Percentiles rank a stretch among this genome's conserved stretches.
These are phyloP conservation scores for Botrylloides violaceus DNA, from an alignment of 23 tunicate genomes.

Conservation along the genomic window DNA sequence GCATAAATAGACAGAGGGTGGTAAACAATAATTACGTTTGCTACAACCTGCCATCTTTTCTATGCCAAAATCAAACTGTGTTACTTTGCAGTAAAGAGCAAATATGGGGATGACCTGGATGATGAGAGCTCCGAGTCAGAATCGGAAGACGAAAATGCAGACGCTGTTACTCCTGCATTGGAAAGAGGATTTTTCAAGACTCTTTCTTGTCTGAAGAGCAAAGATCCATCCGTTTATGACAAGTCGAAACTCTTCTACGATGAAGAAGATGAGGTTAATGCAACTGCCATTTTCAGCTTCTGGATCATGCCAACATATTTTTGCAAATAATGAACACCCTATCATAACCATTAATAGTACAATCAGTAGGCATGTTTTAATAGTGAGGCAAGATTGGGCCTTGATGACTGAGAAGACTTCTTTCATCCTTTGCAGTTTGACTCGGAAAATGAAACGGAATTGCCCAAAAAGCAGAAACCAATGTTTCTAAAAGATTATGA, in stretches of 20 bases:
- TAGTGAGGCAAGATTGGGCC: too few species aligned
- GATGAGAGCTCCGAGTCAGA: constrained; percentile 29
- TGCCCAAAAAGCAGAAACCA: constrained; percentile 44
- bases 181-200: constrained; percentile 57
- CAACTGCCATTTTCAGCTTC: not conserved
- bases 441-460: not conserved
- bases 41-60: too few species aligned
- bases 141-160: constrained; percentile 85
- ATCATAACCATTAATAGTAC: too few species aligned
- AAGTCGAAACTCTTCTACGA: constrained; percentile 52
- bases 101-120: constrained; percentile 23
- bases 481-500: constrained; percentile 53
- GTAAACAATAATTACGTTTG: too few species aligned
- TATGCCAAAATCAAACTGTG: too few species aligned
- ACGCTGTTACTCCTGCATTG: constrained; percentile 48
- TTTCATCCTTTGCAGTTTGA: not conserved
- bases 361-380: too few species aligned
- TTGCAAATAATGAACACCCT: too few species aligned
- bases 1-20: too few species aligned
- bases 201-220: constrained; percentile 42
- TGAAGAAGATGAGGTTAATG: constrained; percentile 8
- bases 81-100: constrained; percentile 59
- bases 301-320: too few species aligned
- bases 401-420: too few species aligned
- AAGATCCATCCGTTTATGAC: constrained; percentile 57